These are phyloP conservation scores for Xestoiulus laeticollis DNA, from an alignment of 2,888 invertebrate species.

Conservation along the genomic window DNA sequence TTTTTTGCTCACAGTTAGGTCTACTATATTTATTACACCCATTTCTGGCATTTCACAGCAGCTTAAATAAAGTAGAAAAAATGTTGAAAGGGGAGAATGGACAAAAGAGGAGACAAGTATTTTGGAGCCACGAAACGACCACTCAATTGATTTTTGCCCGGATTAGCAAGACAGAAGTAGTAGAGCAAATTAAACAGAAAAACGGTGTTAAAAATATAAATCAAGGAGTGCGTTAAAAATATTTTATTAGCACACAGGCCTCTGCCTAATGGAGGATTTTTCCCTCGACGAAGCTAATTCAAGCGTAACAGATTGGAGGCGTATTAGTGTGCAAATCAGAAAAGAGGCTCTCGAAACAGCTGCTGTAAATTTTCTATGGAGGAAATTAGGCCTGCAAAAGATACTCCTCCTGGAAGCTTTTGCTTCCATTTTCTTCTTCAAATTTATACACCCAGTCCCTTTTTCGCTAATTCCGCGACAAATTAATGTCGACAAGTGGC, in stretches of 20 bases:
- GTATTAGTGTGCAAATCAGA: constrained; percentile 41
- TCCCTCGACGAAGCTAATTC: constrained; percentile 23
- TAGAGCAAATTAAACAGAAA: background rate
- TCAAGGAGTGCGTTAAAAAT: constrained; percentile 14
- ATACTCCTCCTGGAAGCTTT: constrained; percentile 14
- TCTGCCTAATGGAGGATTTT: constrained; percentile 7
- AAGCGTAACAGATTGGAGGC: constrained; percentile 31
- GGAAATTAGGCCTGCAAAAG: constrained; percentile 8
- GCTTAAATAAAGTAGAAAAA: too few relatives aligned
- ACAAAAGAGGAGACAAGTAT: background rate
- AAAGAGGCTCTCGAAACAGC: constrained; percentile 29
- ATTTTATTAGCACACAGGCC: background rate
- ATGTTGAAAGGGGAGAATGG: too few relatives aligned
- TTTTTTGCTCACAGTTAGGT: too few relatives aligned
- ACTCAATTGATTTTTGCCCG: background rate
- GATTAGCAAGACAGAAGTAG: background rate
- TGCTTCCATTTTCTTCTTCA: background rate
- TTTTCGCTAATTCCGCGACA: constrained; percentile 24
- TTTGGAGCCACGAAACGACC: background rate
- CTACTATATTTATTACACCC: too few relatives aligned
- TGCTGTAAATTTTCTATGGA: background rate
- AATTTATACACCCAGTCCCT: background rate
- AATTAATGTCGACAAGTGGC: constrained; percentile 41
- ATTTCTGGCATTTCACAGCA: too few relatives aligned
- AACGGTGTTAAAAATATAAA: constrained; percentile 7